These are phyloP conservation scores for Rotaria magnacalcarata DNA, from an alignment of 2,888 invertebrate genomes.

Conservation along the genomic window DNA sequence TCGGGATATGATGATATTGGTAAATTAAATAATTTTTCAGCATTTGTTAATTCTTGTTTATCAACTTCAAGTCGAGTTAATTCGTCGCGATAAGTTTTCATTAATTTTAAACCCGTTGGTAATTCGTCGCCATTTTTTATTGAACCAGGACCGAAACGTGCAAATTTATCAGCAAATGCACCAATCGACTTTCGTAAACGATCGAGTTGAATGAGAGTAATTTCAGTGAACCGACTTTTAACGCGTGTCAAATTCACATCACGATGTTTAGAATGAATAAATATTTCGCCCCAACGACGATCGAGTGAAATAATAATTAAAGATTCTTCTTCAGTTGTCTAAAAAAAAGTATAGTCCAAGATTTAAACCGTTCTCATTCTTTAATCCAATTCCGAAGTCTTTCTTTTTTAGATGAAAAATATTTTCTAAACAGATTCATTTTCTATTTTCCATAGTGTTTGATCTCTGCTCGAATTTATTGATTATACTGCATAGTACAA, in stretches of 20 bases:
- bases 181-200: constrained; percentile 66
- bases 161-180: constrained; percentile 71
- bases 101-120: constrained; percentile 62
- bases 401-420: no score
- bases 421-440: no score
- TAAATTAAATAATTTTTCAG: constrained; percentile 81
- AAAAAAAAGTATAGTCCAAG: constrained; percentile 46
- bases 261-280: constrained; percentile 59
- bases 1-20: constrained; percentile 76
- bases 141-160: constrained; percentile 73
- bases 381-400: no score
- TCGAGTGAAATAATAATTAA: constrained; percentile 52
- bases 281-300: constrained; percentile 57
- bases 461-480: no score
- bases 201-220: constrained; percentile 65
- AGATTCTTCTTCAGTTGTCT: constrained; percentile 53
- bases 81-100: constrained; percentile 66
- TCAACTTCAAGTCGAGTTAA: constrained; percentile 69
- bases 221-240: constrained; percentile 77
- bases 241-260: constrained; percentile 64
- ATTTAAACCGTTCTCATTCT: constrained; percentile 47
- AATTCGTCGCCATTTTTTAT: constrained; percentile 69
- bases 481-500: no score
- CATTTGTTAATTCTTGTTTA: constrained; percentile 66
- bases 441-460: no score